phyloP scores from a whole-genome alignment of 2,888 invertebrate species.

The Scaptomyza polygonia region DNA sequence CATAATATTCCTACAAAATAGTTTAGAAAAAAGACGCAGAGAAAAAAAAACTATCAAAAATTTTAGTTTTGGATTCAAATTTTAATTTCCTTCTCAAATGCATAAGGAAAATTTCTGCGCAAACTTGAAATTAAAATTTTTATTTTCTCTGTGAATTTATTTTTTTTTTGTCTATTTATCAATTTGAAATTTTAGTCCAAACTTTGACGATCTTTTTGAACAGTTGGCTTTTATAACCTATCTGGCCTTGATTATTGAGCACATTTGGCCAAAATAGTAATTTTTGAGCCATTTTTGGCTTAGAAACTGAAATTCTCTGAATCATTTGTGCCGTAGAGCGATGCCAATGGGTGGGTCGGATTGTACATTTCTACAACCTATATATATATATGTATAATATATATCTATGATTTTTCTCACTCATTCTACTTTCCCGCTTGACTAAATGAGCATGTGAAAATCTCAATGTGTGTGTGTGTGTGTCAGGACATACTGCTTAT shows the following conservation, averaged over 20 bases:
- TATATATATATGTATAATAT: background rate
- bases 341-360: conserved; percentile 29
- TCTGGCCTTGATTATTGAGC: background rate
- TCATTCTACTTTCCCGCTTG: conserved; percentile 20
- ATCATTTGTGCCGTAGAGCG: background rate
- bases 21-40: too few species aligned
- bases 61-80: too few species aligned
- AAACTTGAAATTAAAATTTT: too few species aligned
- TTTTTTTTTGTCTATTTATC: too few species aligned
- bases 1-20: too few species aligned
- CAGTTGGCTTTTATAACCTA: background rate
- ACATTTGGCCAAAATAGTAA: conserved; percentile 1
- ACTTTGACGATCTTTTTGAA: background rate
- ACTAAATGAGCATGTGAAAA: conserved; percentile 72
- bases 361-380: conserved; percentile 7
- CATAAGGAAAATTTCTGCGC: too few species aligned
- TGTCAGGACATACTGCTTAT: conserved; percentile 26
- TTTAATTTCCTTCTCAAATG: too few species aligned
- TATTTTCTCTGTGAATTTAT: too few species aligned
- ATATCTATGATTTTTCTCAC: conserved; percentile 24
- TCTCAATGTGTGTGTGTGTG: conserved; percentile 51
- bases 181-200: too few species aligned
- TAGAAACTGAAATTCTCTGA: conserved; percentile 1
- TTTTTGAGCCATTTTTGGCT: conserved; percentile 1
- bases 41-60: too few species aligned